A percentile compares a stretch with the other conserved stretches of the same genome.
These are phyloP conservation scores for Malurus leucopterus DNA, from an alignment of 2,797 vertebrate genomes.

Conservation along the genomic window DNA sequence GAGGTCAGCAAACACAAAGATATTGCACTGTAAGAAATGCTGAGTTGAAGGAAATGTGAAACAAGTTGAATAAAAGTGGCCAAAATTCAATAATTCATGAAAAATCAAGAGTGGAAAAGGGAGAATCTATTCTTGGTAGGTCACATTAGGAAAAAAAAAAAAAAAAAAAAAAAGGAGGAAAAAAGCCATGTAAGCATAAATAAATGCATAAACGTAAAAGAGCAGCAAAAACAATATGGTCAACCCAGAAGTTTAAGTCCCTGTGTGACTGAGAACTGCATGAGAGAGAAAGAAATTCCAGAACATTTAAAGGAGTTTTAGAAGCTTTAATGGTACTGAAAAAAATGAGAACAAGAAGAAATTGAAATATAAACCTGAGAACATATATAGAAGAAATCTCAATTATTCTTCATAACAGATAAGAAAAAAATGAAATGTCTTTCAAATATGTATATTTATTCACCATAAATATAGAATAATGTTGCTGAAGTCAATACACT, in stretches of 20 bases:
- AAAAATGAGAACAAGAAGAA: not conserved
- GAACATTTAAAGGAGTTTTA: not conserved
- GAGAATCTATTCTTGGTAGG: conserved; percentile 16
- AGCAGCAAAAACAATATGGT: not conserved
- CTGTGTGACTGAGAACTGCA: not conserved
- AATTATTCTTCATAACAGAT: not conserved
- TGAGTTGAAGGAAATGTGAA: conserved; percentile 40
- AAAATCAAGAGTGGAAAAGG: conserved; percentile 16
- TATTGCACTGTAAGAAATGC: conserved; percentile 43
- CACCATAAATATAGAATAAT: not conserved
- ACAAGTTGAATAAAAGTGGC: conserved; percentile 30
- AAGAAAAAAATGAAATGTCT: not conserved
- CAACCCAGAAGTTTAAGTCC: not conserved
- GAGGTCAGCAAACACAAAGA: conserved; percentile 40
- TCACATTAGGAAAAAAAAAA: not conserved
- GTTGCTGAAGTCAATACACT: not conserved
- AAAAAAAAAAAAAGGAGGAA: accelerated
- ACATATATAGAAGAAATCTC: not conserved
- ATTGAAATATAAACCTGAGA: not conserved
- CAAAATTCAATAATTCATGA: conserved; percentile 56
- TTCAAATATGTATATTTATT: not conserved
- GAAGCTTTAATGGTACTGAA: not conserved
- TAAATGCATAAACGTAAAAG: conserved; percentile 26
- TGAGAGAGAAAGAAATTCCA: not conserved
- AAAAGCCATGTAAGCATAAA: conserved; percentile 17